phyloP scores from a whole-genome alignment of 2,797 vertebrate genomes.

The Spheniscus humboldti region DNA sequence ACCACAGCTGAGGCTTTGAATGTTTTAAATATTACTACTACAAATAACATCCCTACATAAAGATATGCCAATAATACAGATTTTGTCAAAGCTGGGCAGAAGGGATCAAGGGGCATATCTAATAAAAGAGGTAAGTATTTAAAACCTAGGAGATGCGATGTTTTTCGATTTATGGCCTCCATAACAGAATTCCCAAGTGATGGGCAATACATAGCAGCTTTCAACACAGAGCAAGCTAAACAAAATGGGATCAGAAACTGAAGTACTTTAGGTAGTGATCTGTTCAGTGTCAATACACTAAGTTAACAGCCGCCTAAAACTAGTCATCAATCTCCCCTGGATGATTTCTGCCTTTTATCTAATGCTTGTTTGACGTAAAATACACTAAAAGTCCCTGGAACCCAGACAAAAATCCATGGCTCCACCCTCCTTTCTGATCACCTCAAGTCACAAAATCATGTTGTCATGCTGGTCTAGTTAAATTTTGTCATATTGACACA shows the following conservation, averaged over 20 bases:
- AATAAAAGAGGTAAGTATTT: not conserved
- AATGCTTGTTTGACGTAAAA: not conserved
- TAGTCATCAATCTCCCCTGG: not conserved
- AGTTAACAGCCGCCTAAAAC: not conserved
- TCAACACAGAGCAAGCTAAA: not conserved
- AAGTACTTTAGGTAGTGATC: not conserved
- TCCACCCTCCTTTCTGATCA: not conserved
- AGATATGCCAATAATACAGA: not conserved
- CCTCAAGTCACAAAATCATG: not conserved
- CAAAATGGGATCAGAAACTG: not conserved
- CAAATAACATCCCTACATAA: not conserved
- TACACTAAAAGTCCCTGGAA: not conserved
- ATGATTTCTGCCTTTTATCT: not conserved
- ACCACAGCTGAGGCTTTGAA: not conserved
- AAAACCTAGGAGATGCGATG: not conserved
- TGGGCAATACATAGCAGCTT: not conserved
- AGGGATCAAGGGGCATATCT: not conserved
- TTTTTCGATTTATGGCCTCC: not conserved
- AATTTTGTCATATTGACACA: not conserved
- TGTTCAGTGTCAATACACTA: not conserved
- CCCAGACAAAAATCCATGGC: not conserved
- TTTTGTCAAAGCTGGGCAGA: not conserved
- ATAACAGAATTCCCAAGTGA: not conserved
- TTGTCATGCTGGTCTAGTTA: not conserved
- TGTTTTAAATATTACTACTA: not conserved